Evolutionary conservation across 2,113 vertebrate species (phyloP).

Genomic region (Emydura subglobosa): DNA sequence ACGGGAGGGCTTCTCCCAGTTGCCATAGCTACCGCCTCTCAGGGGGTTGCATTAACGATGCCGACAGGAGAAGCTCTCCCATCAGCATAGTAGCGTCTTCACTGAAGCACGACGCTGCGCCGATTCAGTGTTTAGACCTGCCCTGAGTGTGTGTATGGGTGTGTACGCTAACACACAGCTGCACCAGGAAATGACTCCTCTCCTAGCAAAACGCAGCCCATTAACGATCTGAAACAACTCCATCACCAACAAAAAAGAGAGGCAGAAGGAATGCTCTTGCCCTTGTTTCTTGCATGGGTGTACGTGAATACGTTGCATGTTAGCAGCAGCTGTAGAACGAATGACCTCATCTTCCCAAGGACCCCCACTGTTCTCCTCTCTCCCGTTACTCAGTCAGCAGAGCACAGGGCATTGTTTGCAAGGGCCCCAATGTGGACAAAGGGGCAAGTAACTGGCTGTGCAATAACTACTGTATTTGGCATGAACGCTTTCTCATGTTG

Average conservation of each 20-base stretch:
- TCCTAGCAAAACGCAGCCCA: not conserved
- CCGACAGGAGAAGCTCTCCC: not conserved
- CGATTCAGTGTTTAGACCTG: not conserved
- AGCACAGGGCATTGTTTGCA: not conserved
- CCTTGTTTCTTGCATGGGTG: not conserved
- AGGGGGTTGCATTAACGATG: not conserved
- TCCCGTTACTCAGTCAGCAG: not conserved
- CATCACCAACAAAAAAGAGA: not conserved
- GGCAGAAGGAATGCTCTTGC: not conserved
- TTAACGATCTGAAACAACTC: not conserved
- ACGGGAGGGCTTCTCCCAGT: not conserved
- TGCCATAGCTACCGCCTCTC: not conserved
- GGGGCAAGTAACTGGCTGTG: not conserved
- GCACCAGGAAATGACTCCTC: constrained; percentile 25
- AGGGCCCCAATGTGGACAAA: not conserved
- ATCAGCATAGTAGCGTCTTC: too few relatives aligned
- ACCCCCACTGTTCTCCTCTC: fast-evolving
- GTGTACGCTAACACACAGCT: not conserved
- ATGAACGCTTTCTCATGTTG: not conserved
- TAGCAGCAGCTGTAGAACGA: not conserved
- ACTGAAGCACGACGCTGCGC: not conserved
- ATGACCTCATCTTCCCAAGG: not conserved
- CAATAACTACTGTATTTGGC: not conserved
- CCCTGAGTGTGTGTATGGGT: not conserved
- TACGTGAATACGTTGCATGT: not conserved